Conservation (phyloP, 2,888 invertebrate species). For the Trimorus sp. region DNA sequence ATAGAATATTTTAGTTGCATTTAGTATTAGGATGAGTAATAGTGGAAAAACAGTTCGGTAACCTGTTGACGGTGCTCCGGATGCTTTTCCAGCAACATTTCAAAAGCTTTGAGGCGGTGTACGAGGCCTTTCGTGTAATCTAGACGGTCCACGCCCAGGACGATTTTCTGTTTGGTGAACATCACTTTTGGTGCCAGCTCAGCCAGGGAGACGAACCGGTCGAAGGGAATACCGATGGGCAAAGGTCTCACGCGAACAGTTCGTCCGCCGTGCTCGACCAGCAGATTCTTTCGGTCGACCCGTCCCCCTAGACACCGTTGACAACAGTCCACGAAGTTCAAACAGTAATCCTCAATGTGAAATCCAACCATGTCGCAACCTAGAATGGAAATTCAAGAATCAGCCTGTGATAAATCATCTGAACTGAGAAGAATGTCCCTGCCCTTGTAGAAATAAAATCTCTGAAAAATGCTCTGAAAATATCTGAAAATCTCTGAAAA, state of each 20-base stretch:
- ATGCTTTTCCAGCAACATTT: slow-evolving; percentile 90
- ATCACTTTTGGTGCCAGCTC: slow-evolving; percentile 85
- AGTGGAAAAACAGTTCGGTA: no score
- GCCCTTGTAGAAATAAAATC: not conserved
- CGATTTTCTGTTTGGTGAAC: slow-evolving; percentile 89
- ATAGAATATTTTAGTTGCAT: no score
- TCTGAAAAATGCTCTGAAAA: no score
- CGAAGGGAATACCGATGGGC: slow-evolving; percentile 95
- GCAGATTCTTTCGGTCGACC: slow-evolving; percentile 92
- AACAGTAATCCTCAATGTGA: slow-evolving; percentile 94
- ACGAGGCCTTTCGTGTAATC: slow-evolving; percentile 96
- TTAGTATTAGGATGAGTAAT: no score
- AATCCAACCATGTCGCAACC: slow-evolving; percentile 97
- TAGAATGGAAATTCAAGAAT: slow-evolving; percentile 71
- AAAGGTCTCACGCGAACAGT: slow-evolving; percentile 92
- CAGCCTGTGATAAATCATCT: not conserved
- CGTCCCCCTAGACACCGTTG: slow-evolving; percentile 93
- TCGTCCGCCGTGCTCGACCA: slow-evolving; percentile 93
- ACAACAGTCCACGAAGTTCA: slow-evolving; percentile 96
- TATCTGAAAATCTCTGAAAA: no score
- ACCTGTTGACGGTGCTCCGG: slow-evolving; percentile 94
- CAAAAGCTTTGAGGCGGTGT: slow-evolving; percentile 91
- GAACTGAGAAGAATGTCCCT: not conserved
- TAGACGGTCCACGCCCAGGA: slow-evolving; percentile 93
- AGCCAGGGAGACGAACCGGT: slow-evolving; percentile 91